A percentile compares a stretch with the other conserved stretches of the same genome.
These are phyloP conservation scores for Clanis bilineata DNA, from an alignment of 2,888 invertebrate species.

Conservation along the genomic window DNA sequence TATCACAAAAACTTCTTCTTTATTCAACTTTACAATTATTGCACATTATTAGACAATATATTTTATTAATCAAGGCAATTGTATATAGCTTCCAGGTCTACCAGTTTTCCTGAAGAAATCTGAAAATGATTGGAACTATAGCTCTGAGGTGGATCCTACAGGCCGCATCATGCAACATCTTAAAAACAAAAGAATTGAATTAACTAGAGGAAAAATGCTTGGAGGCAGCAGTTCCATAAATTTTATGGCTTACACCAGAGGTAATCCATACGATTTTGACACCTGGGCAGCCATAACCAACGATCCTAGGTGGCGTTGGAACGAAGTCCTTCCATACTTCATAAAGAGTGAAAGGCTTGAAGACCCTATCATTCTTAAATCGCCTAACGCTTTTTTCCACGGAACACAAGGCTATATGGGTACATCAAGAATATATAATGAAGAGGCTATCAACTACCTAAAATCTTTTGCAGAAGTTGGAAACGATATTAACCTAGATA, in stretches of 20 bases:
- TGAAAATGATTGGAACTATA: conserved; percentile 43
- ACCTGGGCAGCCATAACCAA: conserved; percentile 37
- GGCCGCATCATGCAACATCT: conserved; percentile 22
- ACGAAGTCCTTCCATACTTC: conserved; percentile 42
- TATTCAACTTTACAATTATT: too few species aligned
- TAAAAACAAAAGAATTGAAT: conserved; percentile 22
- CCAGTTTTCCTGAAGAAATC: conserved; percentile 32
- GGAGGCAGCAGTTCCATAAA: conserved; percentile 51
- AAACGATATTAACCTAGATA: conserved; percentile 34
- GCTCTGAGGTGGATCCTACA: conserved; percentile 29
- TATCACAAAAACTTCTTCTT: too few species aligned
- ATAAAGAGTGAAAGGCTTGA: conserved; percentile 40
- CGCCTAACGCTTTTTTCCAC: conserved; percentile 33
- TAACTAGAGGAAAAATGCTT: conserved; percentile 45
- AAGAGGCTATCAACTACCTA: conserved; percentile 35
- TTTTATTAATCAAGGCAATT: not conserved
- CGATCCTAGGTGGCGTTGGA: conserved; percentile 46
- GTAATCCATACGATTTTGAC: conserved; percentile 43
- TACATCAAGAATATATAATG: conserved; percentile 40
- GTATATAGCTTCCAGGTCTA: conserved; percentile 35
- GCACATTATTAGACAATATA: too few species aligned
- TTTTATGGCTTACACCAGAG: conserved; percentile 44
- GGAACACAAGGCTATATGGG: conserved; percentile 61
- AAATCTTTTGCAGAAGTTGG: conserved; percentile 67
- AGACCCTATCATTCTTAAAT: conserved; percentile 26